Base-by-base conservation (phyloP, 2,113 vertebrate species). In the Neogobius melanostomus region DNA sequence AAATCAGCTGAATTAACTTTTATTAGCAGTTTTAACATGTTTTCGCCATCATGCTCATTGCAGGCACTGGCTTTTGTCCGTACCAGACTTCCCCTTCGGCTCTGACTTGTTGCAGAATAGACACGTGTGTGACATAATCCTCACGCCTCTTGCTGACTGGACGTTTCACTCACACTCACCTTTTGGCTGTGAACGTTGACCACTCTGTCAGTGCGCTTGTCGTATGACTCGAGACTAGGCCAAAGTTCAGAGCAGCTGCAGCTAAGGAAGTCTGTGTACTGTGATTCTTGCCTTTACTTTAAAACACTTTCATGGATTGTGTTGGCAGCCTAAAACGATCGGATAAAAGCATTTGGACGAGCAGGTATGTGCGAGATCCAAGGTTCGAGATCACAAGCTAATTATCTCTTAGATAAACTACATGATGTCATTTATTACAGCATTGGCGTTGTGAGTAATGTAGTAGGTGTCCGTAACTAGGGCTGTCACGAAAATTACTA, bases 161-260 rank as follows among this genome's bases (percentile, higher is more conserved):
- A 8, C 61, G 54, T 78, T 85, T 80, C 80, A 50, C 45, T 16
- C 46, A 12, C 28, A n/a, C 9, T 17, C 46, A 67, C 57, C 44
- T 57, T 2, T 69, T 36, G 28, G 6, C 36, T 53, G 46, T 80
- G 91, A 79, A 92, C 91, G 92, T 93, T 93, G 91, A 91, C 83
- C 73, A 2, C 57, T 17, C 50, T 77, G 76, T 74, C 71, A 71
- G 64, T 66, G 65, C 83, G 85, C 90, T 82, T 57, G 66, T 69
- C 84, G 66, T 81, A 87, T 89, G 90, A 89, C 86, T 77, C 42
- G 2, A 75, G 64, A 49, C 64, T 46, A 64, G 74, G 70, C 36
- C 45, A 84, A 86, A 46, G 74, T 74, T 79, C 52, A 65, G 44
- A 59, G 16, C 28, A 65, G 60, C 47, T 15, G 49, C 56, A 42